These are phyloP conservation scores for Ctenicera cuprea DNA, from an alignment of 2,888 invertebrate genomes.

Conservation along the genomic window DNA sequence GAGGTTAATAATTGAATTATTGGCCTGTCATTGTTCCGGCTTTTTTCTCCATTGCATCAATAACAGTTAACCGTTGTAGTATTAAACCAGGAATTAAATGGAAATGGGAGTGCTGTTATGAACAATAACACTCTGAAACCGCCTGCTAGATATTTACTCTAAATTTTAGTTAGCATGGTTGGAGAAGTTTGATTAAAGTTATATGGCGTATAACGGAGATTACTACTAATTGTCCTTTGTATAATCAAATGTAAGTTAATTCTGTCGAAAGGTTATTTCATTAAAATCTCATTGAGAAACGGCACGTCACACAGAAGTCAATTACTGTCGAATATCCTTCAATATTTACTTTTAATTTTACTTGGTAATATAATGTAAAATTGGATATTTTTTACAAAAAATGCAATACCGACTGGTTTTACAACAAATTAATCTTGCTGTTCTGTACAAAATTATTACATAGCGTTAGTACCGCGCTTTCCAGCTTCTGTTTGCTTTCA, in stretches of 20 bases:
- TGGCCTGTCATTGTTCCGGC: background rate
- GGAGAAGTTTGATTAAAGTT: conserved; percentile 1
- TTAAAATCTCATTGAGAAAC: conserved; percentile 9
- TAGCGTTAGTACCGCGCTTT: background rate
- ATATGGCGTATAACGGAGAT: conserved; percentile 8
- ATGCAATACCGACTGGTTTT: too few relatives aligned
- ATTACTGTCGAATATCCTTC: background rate
- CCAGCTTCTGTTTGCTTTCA: background rate
- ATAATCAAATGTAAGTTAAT: background rate
- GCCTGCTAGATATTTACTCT: conserved; percentile 12
- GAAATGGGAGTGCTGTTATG: conserved; percentile 9
- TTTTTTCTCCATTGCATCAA: conserved; percentile 3
- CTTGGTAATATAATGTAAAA: background rate
- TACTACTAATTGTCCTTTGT: conserved; percentile 7
- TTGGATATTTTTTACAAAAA: too few relatives aligned
- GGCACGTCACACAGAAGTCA: background rate
- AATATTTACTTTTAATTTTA: conserved; percentile 2
- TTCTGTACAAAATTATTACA: too few relatives aligned
- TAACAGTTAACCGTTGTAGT: background rate
- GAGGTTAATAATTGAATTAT: background rate
- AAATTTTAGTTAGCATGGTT: background rate
- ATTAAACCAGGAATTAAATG: conserved; percentile 7
- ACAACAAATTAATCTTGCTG: too few relatives aligned
- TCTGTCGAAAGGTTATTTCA: background rate
- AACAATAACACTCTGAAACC: conserved; percentile 4